Conservation (phyloP, 2,113 vertebrate species). For the Oostethus manadensis region DNA sequence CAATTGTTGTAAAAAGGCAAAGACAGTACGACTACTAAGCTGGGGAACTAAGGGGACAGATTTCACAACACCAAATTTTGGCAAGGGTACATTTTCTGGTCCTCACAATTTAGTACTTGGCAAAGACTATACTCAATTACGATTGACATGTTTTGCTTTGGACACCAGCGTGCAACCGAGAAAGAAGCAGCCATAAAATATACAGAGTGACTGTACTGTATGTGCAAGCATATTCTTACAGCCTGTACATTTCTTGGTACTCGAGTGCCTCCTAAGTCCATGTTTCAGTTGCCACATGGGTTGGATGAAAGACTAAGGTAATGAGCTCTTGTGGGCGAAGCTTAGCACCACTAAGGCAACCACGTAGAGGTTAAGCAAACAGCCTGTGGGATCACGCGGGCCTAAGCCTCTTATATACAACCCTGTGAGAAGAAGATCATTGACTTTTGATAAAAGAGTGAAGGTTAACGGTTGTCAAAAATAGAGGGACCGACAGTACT, state of each 20-base stretch:
- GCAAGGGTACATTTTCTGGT: not conserved
- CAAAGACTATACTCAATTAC: too few species aligned
- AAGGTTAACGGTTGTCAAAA: slow-evolving; percentile 38
- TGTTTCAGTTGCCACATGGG: slow-evolving; percentile 3
- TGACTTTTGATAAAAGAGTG: slow-evolving; percentile 61
- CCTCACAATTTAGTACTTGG: not conserved
- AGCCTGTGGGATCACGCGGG: slow-evolving; percentile 57
- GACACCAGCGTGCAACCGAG: too few species aligned
- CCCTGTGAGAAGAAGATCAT: slow-evolving; percentile 62
- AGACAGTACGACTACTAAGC: not conserved
- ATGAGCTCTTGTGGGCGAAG: slow-evolving; percentile 56
- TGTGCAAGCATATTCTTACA: not conserved
- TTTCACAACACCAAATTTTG: not conserved
- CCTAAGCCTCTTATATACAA: slow-evolving; percentile 63
- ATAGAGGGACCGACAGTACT: slow-evolving; percentile 15
- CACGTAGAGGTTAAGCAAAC: slow-evolving; percentile 66
- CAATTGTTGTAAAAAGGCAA: not conserved
- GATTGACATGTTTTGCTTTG: too few species aligned
- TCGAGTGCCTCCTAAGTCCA: slow-evolving; percentile 5
- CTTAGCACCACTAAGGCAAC: slow-evolving; percentile 44
- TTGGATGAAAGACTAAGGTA: slow-evolving; percentile 28
- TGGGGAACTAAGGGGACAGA: not conserved
- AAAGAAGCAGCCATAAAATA: too few species aligned
- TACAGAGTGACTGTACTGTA: not conserved
- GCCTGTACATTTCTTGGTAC: slow-evolving; percentile 16